phyloP scores from a whole-genome alignment of 2,113 vertebrate species.

The Xerus inauris region DNA sequence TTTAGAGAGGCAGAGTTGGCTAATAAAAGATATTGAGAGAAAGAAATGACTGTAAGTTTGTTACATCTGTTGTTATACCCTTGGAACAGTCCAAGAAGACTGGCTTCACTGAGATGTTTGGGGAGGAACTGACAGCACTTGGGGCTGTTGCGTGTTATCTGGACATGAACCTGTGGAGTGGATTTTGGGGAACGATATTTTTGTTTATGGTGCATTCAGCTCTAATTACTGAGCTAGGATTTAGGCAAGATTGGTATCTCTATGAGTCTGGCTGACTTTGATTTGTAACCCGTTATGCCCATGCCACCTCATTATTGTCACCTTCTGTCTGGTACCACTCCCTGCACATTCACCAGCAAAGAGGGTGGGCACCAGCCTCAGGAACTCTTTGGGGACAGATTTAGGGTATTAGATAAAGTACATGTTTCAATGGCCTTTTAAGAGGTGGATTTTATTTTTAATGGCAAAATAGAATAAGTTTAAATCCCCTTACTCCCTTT shows the following conservation, averaged over 20 bases:
- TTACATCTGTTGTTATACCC: neutral
- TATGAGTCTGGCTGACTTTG: neutral
- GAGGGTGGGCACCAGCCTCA: neutral
- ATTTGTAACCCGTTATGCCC: neutral
- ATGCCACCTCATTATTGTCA: neutral
- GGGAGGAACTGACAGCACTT: neutral
- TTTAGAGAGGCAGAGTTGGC: neutral
- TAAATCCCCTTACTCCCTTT: neutral
- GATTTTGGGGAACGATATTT: neutral
- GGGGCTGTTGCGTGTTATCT: neutral
- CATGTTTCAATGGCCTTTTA: neutral
- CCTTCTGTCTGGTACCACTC: neutral
- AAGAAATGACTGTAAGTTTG: neutral
- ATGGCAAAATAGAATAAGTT: neutral
- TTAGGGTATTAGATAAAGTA: neutral
- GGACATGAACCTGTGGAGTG: neutral
- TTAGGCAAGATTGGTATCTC: neutral
- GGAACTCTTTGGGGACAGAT: neutral
- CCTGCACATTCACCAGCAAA: neutral
- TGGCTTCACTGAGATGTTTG: neutral
- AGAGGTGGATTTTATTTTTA: neutral
- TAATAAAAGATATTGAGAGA: neutral
- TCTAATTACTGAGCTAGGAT: neutral
- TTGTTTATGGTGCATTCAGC: neutral
- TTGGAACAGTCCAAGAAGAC: neutral